Evolutionary conservation across 1,140 invertebrate species (phyloP).

Genomic region (Ceratina japonica): DNA sequence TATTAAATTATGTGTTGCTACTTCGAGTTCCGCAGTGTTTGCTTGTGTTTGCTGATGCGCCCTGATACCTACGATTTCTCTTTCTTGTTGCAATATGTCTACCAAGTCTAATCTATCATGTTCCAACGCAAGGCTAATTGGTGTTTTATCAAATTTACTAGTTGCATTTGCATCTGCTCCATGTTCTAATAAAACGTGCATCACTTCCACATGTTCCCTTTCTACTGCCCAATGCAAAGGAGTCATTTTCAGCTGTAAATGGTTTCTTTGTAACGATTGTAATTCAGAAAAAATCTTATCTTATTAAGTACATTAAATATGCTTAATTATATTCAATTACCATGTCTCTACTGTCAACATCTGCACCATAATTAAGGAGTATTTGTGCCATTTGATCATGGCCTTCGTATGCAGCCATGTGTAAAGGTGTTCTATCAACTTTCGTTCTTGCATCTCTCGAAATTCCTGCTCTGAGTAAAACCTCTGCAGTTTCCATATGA

Average conservation of each 20-base stretch:
- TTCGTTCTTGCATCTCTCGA: slow-evolving; percentile 94
- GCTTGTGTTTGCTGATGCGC: slow-evolving; percentile 73
- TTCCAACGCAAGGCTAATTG: slow-evolving; percentile 87
- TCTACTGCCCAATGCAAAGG: slow-evolving; percentile 97
- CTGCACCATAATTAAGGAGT: slow-evolving; percentile 88
- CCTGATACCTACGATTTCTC: slow-evolving; percentile 70
- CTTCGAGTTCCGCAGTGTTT: slow-evolving; percentile 69
- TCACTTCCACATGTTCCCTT: slow-evolving; percentile 86
- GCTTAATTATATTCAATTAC: slow-evolving; percentile 76
- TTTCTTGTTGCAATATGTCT: slow-evolving; percentile 81
- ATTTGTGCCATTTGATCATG: slow-evolving; percentile 88
- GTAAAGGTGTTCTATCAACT: slow-evolving; percentile 94
- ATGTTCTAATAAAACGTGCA: slow-evolving; percentile 85
- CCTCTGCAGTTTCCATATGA: slow-evolving; percentile 89
- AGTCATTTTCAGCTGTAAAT: slow-evolving; percentile 90
- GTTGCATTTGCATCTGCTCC: slow-evolving; percentile 85
- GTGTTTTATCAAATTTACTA: slow-evolving; percentile 93
- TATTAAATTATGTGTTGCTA: slow-evolving; percentile 74
- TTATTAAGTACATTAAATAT: slow-evolving; percentile 13
- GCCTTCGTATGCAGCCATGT: slow-evolving; percentile 92
- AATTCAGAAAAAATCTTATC: background rate
- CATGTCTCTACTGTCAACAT: slow-evolving; percentile 91
- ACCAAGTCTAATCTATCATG: slow-evolving; percentile 83
- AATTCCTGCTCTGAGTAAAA: slow-evolving; percentile 91
- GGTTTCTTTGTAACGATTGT: slow-evolving; percentile 2